Conservation (phyloP, 2,797 vertebrate species). For the Huso huso region DNA sequence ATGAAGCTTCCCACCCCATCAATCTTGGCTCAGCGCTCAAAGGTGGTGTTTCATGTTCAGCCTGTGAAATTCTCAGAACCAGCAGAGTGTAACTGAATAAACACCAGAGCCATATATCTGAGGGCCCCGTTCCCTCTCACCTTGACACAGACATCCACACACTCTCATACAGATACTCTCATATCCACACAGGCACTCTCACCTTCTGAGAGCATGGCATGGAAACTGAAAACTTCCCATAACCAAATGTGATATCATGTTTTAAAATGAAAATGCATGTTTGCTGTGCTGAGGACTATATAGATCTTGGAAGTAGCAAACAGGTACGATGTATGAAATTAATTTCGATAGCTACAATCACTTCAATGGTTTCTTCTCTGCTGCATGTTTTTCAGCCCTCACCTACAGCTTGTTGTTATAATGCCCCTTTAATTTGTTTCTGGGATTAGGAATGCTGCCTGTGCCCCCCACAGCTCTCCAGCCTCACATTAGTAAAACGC, state of each 20-base stretch:
- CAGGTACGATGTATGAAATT: no score
- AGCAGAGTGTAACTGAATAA: background rate
- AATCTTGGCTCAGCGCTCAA: background rate
- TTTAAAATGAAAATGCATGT: no score
- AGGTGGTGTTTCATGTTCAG: background rate
- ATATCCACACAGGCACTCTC: no score
- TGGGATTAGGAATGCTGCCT: slow-evolving; percentile 16
- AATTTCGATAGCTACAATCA: no score
- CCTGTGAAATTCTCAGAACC: background rate
- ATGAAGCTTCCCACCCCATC: background rate
- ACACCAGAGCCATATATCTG: background rate
- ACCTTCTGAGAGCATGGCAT: no score
- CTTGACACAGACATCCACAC: no score
- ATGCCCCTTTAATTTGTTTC: slow-evolving; percentile 23
- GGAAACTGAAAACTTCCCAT: no score
- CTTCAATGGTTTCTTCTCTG: no score
- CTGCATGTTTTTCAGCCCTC: slow-evolving; percentile 4
- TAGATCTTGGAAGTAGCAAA: no score
- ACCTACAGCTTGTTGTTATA: slow-evolving; percentile 14
- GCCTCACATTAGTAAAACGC: slow-evolving; percentile 20
- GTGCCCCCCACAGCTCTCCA: background rate
- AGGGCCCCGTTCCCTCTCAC: background rate
- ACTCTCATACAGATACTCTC: no score
- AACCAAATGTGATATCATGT: no score
- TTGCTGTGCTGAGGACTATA: no score